Percentiles rank a stretch among this genome's conserved stretches.
Conservation (phyloP, 2,888 invertebrate genomes). For the Pilophorus perplexus region DNA sequence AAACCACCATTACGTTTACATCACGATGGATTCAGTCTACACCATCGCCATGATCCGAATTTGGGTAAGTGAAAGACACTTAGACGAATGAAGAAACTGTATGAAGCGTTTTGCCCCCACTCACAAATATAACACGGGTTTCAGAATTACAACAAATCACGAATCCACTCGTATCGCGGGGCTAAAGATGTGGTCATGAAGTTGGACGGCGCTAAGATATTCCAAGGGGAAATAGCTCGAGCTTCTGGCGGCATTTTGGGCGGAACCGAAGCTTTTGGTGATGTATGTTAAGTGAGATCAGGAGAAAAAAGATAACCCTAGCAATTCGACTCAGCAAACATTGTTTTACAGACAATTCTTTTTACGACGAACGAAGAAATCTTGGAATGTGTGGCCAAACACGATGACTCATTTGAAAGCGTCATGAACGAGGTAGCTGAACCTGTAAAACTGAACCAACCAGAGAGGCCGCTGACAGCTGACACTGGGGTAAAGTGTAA, state of each 20-base stretch:
- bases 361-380: constrained; percentile 76
- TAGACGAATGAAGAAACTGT: background rate
- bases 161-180: constrained; percentile 78
- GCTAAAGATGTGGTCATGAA: constrained; percentile 68
- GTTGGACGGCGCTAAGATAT: constrained; percentile 67
- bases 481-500: constrained; percentile 52
- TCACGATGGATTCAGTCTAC: constrained; percentile 58
- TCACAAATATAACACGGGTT: background rate
- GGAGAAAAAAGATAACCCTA: too few species aligned
- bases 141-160: constrained; percentile 84
- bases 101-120: too few species aligned
- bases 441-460: constrained; percentile 53
- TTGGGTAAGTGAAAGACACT: constrained; percentile 59
- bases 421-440: constrained; percentile 51
- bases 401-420: constrained; percentile 56
- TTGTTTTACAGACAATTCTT: constrained; percentile 68
- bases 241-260: constrained; percentile 73
- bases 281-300: constrained; percentile 57
- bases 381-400: constrained; percentile 61
- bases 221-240: constrained; percentile 77
- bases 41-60: constrained; percentile 65
- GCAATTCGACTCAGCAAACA: too few species aligned
- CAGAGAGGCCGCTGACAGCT: constrained; percentile 63
- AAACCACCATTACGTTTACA: constrained; percentile 61
- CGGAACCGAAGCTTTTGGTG: constrained; percentile 66